These are phyloP conservation scores for Muraenolepis orangiensis DNA, from an alignment of 2,797 vertebrate genomes.

Conservation along the genomic window DNA sequence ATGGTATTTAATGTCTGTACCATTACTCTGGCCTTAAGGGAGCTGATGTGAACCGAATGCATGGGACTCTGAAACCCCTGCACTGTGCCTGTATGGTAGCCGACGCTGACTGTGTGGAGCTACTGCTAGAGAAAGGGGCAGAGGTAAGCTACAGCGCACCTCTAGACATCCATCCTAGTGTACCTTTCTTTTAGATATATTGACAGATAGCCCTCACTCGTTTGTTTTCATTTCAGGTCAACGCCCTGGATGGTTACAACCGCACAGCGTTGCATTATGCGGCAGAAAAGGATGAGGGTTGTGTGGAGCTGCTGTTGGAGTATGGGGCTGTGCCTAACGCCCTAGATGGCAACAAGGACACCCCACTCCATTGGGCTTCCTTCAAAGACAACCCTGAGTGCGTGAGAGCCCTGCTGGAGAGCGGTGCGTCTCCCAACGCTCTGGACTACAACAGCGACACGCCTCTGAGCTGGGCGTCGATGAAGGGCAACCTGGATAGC, in stretches of 20 bases:
- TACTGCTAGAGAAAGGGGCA: slow-evolving; percentile 92
- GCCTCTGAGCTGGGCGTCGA: slow-evolving; percentile 95
- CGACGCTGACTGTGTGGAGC: slow-evolving; percentile 91
- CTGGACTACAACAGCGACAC: slow-evolving; percentile 95
- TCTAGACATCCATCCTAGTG: not conserved
- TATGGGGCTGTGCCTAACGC: slow-evolving; percentile 89
- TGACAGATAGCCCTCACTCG: not conserved
- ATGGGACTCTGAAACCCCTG: slow-evolving; percentile 92
- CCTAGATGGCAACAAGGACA: slow-evolving; percentile 93
- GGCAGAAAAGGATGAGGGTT: slow-evolving; percentile 92
- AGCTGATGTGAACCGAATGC: slow-evolving; percentile 94
- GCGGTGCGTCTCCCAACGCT: slow-evolving; percentile 83
- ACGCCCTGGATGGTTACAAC: slow-evolving; percentile 93
- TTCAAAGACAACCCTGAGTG: slow-evolving; percentile 96
- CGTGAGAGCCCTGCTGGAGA: slow-evolving; percentile 85
- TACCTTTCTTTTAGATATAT: not conserved
- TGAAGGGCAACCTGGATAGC: slow-evolving; percentile 96
- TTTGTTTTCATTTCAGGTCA: slow-evolving; percentile 76
- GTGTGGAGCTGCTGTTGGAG: slow-evolving; percentile 91
- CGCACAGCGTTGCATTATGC: slow-evolving; percentile 95
- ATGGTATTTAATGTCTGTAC: slow-evolving; percentile 2
- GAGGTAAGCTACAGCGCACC: slow-evolving; percentile 74
- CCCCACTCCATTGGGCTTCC: slow-evolving; percentile 95
- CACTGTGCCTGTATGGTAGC: slow-evolving; percentile 99
- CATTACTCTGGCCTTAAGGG: slow-evolving; percentile 70